A percentile compares a stretch with the other conserved stretches of the same genome.
Evolutionary conservation across 1,140 invertebrate genomes (phyloP).

Genomic region (Harpegnathos saltator): DNA sequence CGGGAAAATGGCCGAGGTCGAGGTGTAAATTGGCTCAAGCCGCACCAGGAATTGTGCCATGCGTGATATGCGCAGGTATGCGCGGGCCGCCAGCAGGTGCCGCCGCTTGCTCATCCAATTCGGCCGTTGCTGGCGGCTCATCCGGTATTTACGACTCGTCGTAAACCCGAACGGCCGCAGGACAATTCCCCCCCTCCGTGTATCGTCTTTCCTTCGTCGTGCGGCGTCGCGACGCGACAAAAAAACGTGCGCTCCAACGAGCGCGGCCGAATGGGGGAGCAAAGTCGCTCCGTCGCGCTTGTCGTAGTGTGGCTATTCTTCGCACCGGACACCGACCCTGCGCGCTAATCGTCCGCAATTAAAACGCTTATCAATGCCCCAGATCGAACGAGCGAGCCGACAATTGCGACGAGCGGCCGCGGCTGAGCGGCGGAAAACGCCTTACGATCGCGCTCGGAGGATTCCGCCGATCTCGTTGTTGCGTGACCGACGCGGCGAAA

Average conservation of each 20-base stretch:
- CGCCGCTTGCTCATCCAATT: conserved; percentile 29
- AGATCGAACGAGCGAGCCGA: conserved; percentile 28
- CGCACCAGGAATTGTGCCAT: conserved; percentile 45
- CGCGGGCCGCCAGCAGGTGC: not conserved
- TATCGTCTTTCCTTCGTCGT: not conserved
- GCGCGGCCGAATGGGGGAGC: too few species aligned
- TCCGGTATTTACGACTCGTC: conserved; percentile 57
- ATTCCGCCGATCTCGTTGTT: conserved; percentile 57
- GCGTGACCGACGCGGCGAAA: conserved; percentile 62
- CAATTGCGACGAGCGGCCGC: conserved; percentile 1
- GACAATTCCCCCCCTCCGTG: not conserved
- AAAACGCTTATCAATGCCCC: conserved; percentile 31
- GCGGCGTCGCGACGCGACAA: not conserved
- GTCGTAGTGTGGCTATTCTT: too few species aligned
- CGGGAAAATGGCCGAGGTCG: conserved; percentile 44
- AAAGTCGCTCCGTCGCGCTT: conserved; percentile 21
- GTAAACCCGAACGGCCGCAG: conserved; percentile 57
- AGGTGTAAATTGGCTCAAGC: conserved; percentile 43
- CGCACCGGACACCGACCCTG: conserved; percentile 24
- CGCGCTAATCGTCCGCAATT: conserved; percentile 43
- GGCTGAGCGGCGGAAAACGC: not conserved
- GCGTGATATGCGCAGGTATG: conserved; percentile 35
- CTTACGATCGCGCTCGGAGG: conserved; percentile 16
- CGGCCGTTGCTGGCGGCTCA: not conserved
- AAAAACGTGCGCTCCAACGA: conserved; percentile 32